Evolutionary conservation across 2,797 vertebrate species (phyloP).

Genomic region (Heterohyrax brucei): DNA sequence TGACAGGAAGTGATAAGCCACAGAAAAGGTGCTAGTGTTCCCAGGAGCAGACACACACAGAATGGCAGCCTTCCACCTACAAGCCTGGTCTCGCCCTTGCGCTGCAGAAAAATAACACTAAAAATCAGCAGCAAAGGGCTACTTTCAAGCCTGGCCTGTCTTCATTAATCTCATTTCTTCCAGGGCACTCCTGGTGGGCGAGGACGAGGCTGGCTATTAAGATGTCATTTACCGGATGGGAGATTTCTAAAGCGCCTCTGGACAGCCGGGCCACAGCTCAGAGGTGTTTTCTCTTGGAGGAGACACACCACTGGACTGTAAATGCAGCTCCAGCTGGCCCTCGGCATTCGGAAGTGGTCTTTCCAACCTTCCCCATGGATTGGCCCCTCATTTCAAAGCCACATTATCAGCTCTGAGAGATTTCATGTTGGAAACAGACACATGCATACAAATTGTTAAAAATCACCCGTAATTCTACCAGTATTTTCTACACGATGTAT

Average conservation of each 20-base stretch:
- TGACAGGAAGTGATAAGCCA: background rate
- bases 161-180: background rate
- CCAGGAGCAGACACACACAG: background rate
- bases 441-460: background rate
- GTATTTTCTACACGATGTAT: background rate
- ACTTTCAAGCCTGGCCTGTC: background rate
- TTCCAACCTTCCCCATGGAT: background rate
- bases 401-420: background rate
- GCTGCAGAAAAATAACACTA: background rate
- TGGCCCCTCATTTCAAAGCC: background rate
- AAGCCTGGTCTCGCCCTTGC: background rate
- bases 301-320: background rate
- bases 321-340: background rate
- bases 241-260: constrained; percentile 28
- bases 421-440: background rate
- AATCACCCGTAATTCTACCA: background rate
- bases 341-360: background rate
- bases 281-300: background rate
- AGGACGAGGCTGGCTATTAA: background rate
- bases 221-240: constrained; percentile 21
- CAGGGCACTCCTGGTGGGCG: background rate
- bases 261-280: background rate
- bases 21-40: background rate
- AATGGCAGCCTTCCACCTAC: background rate
- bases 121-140: background rate